These are phyloP conservation scores for Copidosoma floridanum DNA, from an alignment of 1,140 invertebrate genomes.

Conservation along the genomic window DNA sequence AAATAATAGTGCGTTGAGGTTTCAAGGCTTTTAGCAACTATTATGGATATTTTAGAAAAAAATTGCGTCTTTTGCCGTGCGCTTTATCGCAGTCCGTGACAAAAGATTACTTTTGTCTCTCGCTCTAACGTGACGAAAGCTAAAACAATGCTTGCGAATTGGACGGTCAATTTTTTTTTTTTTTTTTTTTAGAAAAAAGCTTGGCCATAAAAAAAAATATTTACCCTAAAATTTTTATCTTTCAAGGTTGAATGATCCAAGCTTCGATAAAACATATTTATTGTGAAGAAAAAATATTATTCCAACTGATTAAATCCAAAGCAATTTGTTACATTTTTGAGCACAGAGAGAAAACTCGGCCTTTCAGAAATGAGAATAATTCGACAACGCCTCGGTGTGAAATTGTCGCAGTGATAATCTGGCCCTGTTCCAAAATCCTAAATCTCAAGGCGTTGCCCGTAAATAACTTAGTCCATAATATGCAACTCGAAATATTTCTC, in stretches of 20 bases:
- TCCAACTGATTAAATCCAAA: too few relatives aligned
- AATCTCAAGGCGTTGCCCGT: conserved; percentile 6
- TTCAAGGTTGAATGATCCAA: too few relatives aligned
- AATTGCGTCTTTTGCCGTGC: conserved; percentile 5
- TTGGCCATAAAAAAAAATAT: too few relatives aligned
- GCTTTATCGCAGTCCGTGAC: conserved; percentile 13
- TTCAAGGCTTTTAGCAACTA: too few relatives aligned
- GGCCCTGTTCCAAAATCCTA: conserved; percentile 5
- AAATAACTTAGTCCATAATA: conserved; percentile 17
- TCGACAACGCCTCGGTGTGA: background rate
- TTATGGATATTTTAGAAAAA: too few relatives aligned
- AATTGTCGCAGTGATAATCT: background rate
- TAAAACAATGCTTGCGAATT: conserved; percentile 14
- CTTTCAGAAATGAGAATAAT: conserved; percentile 11
- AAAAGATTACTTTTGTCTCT: conserved; percentile 24
- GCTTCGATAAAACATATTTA: too few relatives aligned
- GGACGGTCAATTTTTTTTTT: background rate
- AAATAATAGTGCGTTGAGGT: too few relatives aligned
- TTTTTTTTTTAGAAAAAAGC: too few relatives aligned
- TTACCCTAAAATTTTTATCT: too few relatives aligned
- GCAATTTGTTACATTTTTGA: too few relatives aligned
- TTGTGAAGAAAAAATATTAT: too few relatives aligned
- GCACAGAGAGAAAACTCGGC: background rate
- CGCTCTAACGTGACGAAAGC: conserved; percentile 19
- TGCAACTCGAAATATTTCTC: conserved; percentile 9